Percentiles rank a stretch among this genome's conserved stretches.
Conservation (phyloP, 30 jellyfish, hydroid and myxozoan species). For the Pseudorhiza aurosa region DNA sequence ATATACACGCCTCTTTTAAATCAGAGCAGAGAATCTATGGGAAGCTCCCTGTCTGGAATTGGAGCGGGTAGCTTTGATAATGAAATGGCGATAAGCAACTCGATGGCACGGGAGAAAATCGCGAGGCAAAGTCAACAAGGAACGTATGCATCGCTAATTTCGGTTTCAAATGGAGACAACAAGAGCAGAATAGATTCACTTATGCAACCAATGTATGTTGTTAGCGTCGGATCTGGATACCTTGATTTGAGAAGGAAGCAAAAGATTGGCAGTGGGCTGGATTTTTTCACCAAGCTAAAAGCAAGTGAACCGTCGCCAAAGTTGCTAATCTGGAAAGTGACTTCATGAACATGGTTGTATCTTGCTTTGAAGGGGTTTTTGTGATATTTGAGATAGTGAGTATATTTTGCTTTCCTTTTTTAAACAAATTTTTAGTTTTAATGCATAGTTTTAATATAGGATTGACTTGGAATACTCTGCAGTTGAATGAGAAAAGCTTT, state of each 20-base stretch:
- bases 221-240: conserved; percentile 86
- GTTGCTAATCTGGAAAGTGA: conserved; percentile 70
- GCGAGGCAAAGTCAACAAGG: conserved; percentile 70
- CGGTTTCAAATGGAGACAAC: conserved; percentile 69
- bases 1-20: conserved; percentile 79
- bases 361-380: no score
- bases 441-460: no score
- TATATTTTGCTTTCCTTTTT: no score
- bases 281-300: conserved; percentile 35
- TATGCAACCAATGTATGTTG: conserved; percentile 82
- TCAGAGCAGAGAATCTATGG: conserved; percentile 4
- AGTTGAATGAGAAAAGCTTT: no score
- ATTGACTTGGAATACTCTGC: no score
- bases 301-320: conserved; percentile 66
- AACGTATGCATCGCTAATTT: conserved; percentile 72
- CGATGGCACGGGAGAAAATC: conserved; percentile 59
- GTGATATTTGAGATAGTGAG: no score
- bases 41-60: conserved; percentile 52
- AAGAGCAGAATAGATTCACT: conserved; percentile 55
- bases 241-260: conserved; percentile 72
- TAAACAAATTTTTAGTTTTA: no score
- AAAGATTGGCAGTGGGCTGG: conserved; percentile 51
- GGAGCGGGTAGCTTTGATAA: conserved; percentile 61
- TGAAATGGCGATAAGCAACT: conserved; percentile 67
- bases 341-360: conserved; percentile 10